phyloP scores from a whole-genome alignment of 1,140 invertebrate species.

The Agraylea sexmaculata region DNA sequence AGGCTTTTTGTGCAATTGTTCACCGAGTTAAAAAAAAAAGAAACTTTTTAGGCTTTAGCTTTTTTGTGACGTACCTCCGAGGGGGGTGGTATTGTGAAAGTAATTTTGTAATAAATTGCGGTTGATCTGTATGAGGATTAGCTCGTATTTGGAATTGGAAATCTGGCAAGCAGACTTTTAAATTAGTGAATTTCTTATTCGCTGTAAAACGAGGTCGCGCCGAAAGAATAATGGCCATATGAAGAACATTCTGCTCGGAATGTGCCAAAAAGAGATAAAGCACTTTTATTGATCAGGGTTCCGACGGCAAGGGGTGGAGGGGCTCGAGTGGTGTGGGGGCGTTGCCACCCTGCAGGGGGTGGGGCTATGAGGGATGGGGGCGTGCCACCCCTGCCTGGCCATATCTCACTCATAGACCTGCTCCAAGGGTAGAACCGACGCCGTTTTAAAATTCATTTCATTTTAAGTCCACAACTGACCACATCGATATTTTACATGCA shows the following conservation, averaged over 20 bases:
- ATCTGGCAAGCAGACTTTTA: no score
- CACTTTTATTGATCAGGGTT: constrained; percentile 45
- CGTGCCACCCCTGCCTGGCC: constrained; percentile 40
- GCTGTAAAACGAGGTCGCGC: no score
- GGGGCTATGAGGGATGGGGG: constrained; percentile 27
- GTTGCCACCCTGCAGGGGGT: no score
- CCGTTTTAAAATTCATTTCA: constrained; percentile 37
- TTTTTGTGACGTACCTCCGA: no score
- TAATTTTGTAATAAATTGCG: no score
- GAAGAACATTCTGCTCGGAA: constrained; percentile 24
- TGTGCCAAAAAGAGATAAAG: constrained; percentile 47
- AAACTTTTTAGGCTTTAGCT: no score
- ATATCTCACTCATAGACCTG: constrained; percentile 46
- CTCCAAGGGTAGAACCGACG: constrained; percentile 34
- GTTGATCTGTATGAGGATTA: no score
- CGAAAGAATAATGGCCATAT: constrained; percentile 12
- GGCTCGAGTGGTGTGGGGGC: constrained; percentile 28
- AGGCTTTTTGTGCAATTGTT: no score
- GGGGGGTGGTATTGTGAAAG: no score
- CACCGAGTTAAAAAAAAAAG: no score
- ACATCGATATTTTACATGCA: constrained; percentile 10
- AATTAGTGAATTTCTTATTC: no score
- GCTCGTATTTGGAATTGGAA: no score
- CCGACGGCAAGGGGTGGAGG: constrained; percentile 22
- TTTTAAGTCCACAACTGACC: constrained; percentile 24